Percentiles rank a stretch among this genome's conserved stretches.
These are phyloP conservation scores for Iguana delicatissima DNA, from an alignment of 2,797 vertebrate genomes.

Conservation along the genomic window DNA sequence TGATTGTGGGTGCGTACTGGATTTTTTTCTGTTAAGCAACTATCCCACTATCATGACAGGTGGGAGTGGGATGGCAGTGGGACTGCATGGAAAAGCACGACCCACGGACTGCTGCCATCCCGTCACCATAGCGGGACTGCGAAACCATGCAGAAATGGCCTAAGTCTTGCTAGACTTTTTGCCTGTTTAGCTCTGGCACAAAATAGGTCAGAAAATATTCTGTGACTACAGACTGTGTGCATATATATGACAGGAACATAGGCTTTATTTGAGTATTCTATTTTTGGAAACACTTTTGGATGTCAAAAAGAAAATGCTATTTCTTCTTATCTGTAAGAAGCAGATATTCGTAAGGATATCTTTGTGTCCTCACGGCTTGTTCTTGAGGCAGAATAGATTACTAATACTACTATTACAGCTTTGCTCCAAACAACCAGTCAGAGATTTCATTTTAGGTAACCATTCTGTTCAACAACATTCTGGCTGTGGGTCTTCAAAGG, in stretches of 20 bases:
- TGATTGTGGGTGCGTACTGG: too few relatives aligned
- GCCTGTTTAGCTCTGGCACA: background rate
- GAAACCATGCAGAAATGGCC: too few relatives aligned
- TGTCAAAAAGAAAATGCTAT: slow-evolving; percentile 22
- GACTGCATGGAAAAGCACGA: too few relatives aligned
- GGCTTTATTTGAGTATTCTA: slow-evolving; percentile 18
- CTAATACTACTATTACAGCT: background rate
- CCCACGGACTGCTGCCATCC: too few relatives aligned
- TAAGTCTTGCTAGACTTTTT: background rate
- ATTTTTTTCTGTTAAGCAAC: too few relatives aligned
- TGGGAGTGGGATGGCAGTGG: too few relatives aligned
- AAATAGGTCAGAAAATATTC: background rate
- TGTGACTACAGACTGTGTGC: too few relatives aligned
- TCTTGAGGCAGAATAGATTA: background rate
- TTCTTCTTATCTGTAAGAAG: slow-evolving; percentile 36
- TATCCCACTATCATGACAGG: too few relatives aligned
- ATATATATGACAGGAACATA: background rate
- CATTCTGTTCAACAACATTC: background rate
- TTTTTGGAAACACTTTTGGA: slow-evolving; percentile 29
- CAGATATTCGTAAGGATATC: slow-evolving; percentile 35
- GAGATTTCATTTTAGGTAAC: background rate
- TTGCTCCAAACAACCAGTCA: background rate
- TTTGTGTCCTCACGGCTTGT: background rate
- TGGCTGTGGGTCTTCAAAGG: background rate
- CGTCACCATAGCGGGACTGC: too few relatives aligned